Percentiles rank a stretch among this genome's conserved stretches.
These are phyloP conservation scores for Orientallactaga sibirica DNA, from an alignment of 2,797 vertebrate genomes.

Conservation along the genomic window DNA sequence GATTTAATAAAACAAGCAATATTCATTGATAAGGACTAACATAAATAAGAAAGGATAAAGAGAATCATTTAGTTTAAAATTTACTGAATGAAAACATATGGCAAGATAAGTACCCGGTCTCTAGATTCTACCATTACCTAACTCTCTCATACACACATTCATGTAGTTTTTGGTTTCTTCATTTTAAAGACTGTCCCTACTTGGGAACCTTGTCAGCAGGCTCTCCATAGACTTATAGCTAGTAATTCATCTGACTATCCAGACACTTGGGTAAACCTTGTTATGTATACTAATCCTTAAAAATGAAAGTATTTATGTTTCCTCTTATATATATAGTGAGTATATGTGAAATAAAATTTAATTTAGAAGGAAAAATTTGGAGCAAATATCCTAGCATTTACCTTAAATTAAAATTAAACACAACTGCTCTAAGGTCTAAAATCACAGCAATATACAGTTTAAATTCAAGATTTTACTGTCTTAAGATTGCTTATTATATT, in stretches of 20 bases:
- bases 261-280: not conserved
- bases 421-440: slow-evolving; percentile 21
- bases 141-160: not conserved
- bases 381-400: slow-evolving; percentile 45
- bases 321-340: not conserved
- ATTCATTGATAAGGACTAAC: slow-evolving; percentile 85
- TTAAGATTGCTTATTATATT: slow-evolving; percentile 57
- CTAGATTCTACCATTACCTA: slow-evolving; percentile 17
- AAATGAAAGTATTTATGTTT: slow-evolving; percentile 50
- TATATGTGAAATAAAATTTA: slow-evolving; percentile 49
- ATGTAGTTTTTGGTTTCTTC: slow-evolving; percentile 27
- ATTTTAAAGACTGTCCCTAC: rapidly evolving
- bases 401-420: slow-evolving; percentile 1
- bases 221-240: slow-evolving; percentile 39
- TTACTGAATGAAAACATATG: slow-evolving; percentile 78
- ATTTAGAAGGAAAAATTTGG: slow-evolving; percentile 42
- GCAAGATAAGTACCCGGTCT: slow-evolving; percentile 61
- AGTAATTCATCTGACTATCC: slow-evolving; percentile 23
- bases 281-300: slow-evolving; percentile 11
- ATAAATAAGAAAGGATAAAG: slow-evolving; percentile 79
- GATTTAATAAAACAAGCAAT: slow-evolving; percentile 90
- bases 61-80: slow-evolving; percentile 81
- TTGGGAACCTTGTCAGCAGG: not conserved
- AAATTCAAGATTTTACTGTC: slow-evolving; percentile 48
- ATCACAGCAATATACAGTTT: slow-evolving; percentile 55